phyloP scores from a whole-genome alignment of 2,888 invertebrate species.

The Brachypterus glaber region DNA sequence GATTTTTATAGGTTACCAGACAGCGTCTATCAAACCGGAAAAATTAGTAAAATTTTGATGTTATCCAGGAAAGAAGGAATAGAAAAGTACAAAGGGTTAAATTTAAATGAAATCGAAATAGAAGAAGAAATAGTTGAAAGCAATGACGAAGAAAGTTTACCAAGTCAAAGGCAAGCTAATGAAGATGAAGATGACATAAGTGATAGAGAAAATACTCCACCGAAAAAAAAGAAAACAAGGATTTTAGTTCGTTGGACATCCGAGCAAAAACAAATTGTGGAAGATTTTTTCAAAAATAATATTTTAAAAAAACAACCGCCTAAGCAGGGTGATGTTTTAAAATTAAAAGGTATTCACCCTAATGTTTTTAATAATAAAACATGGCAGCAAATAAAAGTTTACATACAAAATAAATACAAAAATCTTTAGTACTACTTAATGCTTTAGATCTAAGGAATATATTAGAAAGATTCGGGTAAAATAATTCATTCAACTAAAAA shows the following conservation, averaged over 20 bases:
- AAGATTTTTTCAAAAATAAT: not conserved
- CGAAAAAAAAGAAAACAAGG: not conserved
- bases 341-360: too few relatives aligned
- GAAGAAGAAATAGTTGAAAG: conserved; percentile 8
- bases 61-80: conserved; percentile 6
- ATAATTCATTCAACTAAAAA: too few relatives aligned
- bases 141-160: not conserved
- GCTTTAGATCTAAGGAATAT: too few relatives aligned
- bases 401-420: too few relatives aligned
- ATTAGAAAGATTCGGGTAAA: too few relatives aligned
- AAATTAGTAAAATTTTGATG: conserved; percentile 8
- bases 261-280: not conserved
- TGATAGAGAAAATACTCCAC: not conserved
- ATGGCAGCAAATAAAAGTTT: too few relatives aligned
- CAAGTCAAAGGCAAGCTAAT: not conserved
- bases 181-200: not conserved
- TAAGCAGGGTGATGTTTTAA: too few relatives aligned
- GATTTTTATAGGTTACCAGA: conserved; percentile 8
- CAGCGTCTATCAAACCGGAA: conserved; percentile 7
- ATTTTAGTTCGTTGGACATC: not conserved
- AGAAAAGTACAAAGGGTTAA: conserved; percentile 10
- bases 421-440: too few relatives aligned
- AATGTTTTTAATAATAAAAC: too few relatives aligned
- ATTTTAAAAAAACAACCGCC: too few relatives aligned
- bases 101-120: conserved; percentile 9